Conservation (phyloP, 2,113 vertebrate genomes). For the Paratilapia polleni region DNA sequence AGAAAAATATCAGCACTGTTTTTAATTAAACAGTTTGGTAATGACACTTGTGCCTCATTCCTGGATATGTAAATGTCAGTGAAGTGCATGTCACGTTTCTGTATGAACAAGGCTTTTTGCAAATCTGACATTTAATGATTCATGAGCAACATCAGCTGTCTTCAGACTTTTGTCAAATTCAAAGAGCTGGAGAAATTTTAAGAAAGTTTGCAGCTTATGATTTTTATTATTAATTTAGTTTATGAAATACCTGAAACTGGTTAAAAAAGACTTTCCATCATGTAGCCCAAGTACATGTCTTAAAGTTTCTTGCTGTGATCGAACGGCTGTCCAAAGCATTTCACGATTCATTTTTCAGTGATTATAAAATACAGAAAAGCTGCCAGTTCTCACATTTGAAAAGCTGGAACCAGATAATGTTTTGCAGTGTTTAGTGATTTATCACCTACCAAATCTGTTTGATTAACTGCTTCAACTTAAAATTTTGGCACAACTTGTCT, state of each 20-base stretch:
- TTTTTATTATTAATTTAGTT: not conserved
- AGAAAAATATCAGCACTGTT: not conserved
- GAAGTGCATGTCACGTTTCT: not conserved
- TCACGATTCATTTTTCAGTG: not conserved
- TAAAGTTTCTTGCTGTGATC: not conserved
- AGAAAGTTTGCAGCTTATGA: not conserved
- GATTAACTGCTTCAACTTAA: slow-evolving; percentile 3
- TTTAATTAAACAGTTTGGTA: not conserved
- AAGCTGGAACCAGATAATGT: not conserved
- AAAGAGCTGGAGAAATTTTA: not conserved
- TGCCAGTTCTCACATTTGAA: not conserved
- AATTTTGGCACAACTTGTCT: not conserved
- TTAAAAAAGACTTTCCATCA: not conserved
- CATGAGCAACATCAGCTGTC: not conserved
- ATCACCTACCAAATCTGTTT: slow-evolving; percentile 10
- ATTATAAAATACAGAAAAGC: not conserved
- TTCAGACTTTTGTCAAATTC: not conserved
- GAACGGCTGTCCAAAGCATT: not conserved
- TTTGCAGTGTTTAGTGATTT: slow-evolving; percentile 11
- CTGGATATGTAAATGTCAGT: not conserved
- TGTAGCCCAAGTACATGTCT: not conserved
- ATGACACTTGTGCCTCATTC: not conserved
- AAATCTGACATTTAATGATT: slow-evolving; percentile 7
- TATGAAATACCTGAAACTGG: not conserved
- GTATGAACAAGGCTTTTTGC: not conserved